These are phyloP conservation scores for Psilopogon haemacephalus DNA, from an alignment of 2,113 vertebrate species.

Conservation along the genomic window DNA sequence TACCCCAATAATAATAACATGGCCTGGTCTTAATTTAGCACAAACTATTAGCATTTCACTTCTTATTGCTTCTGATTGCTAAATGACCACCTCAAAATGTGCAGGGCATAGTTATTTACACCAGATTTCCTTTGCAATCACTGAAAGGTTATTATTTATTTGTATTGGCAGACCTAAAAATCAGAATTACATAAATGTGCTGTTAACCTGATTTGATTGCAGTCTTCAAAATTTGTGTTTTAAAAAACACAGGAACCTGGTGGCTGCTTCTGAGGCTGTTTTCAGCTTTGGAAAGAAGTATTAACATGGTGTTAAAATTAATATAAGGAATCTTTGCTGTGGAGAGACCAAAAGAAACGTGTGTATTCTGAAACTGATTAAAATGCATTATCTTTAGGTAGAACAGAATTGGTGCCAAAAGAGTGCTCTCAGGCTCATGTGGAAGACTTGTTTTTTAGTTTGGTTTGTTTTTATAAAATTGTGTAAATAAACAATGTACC, in stretches of 20 bases:
- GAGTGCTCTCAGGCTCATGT: background rate
- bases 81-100: background rate
- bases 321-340: background rate
- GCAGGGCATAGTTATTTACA: background rate
- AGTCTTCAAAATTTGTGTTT: background rate
- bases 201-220: background rate
- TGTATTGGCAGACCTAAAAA: background rate
- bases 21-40: background rate
- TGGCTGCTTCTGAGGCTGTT: background rate
- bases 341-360: background rate
- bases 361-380: background rate
- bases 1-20: background rate
- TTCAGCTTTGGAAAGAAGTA: background rate
- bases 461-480: background rate
- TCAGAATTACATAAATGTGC: background rate
- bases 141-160: background rate
- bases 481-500: background rate
- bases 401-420: background rate
- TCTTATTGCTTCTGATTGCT: background rate
- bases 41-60: background rate
- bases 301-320: constrained; percentile 5
- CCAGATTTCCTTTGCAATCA: background rate
- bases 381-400: background rate
- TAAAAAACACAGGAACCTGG: background rate
- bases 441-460: background rate